Evolutionary conservation across 1,140 invertebrate genomes (phyloP).

Genomic region (Tetramorium simillimum): DNA sequence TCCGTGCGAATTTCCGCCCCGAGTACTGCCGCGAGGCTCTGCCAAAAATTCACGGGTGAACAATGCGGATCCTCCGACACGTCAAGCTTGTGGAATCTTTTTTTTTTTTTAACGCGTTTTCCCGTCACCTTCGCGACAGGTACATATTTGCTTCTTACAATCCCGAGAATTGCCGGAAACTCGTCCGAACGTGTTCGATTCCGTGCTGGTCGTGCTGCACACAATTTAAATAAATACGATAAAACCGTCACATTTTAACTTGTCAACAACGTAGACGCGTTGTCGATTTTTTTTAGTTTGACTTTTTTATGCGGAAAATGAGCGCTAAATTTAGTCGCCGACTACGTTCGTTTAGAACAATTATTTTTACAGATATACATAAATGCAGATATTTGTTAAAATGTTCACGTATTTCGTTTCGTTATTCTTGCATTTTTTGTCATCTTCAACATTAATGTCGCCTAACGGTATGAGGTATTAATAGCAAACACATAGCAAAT

Average conservation of each 20-base stretch:
- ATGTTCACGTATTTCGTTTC: background rate
- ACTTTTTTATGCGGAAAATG: background rate
- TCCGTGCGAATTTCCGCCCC: background rate
- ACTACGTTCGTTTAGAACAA: background rate
- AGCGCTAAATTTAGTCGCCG: background rate
- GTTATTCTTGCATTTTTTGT: background rate
- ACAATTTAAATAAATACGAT: background rate
- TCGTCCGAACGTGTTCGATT: background rate
- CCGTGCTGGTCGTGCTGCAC: background rate
- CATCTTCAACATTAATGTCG: background rate
- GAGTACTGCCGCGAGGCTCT: background rate
- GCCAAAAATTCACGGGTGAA: constrained; percentile 24
- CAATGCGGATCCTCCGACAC: background rate
- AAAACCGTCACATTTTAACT: background rate
- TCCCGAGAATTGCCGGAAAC: background rate
- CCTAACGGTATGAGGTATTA: background rate
- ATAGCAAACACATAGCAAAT: background rate
- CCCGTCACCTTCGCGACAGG: background rate
- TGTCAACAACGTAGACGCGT: background rate
- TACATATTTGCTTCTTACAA: constrained; percentile 14
- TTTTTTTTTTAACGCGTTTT: background rate
- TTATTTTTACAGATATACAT: background rate
- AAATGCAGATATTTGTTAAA: background rate
- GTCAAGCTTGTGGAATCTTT: background rate
- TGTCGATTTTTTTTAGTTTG: constrained; percentile 3